These are phyloP conservation scores for Dicentrarchus labrax DNA, from an alignment of 2,113 vertebrate genomes.

Conservation along the genomic window DNA sequence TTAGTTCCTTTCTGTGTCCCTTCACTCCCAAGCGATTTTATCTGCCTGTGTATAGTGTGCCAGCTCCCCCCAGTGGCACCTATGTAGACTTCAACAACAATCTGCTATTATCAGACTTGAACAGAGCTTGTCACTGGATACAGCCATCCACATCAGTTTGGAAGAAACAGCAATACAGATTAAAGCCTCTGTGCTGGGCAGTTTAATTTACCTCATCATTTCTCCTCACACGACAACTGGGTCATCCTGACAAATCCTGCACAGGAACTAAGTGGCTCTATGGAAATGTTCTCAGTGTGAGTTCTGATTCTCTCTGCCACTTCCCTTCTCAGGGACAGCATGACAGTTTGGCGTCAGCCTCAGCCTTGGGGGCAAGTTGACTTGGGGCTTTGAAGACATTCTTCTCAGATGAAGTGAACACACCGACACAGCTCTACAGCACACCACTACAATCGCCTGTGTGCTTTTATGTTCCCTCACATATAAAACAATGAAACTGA, in stretches of 20 bases:
- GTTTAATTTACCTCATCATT: conserved; percentile 63
- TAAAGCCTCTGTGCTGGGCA: conserved; percentile 43
- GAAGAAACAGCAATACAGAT: conserved; percentile 43
- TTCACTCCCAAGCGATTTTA: conserved; percentile 5
- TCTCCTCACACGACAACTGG: conserved; percentile 62
- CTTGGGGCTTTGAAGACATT: conserved; percentile 63
- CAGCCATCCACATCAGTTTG: conserved; percentile 30
- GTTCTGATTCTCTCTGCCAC: conserved; percentile 53
- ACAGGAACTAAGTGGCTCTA: conserved; percentile 51
- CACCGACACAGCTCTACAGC: conserved; percentile 23
- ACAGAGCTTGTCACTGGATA: conserved; percentile 5
- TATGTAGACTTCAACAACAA: conserved; percentile 43
- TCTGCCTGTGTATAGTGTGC: conserved; percentile 34
- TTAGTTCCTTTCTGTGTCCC: conserved; percentile 39
- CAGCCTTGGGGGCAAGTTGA: conserved; percentile 46
- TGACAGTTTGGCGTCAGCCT: conserved; percentile 57
- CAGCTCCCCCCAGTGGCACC: conserved; percentile 75
- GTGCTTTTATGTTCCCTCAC: conserved; percentile 33
- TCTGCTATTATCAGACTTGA: background rate
- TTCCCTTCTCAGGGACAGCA: conserved; percentile 41
- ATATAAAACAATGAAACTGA: conserved; percentile 12
- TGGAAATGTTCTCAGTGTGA: conserved; percentile 61
- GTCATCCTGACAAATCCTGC: conserved; percentile 78
- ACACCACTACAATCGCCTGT: background rate
- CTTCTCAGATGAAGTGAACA: conserved; percentile 23